Base-by-base conservation (phyloP, 2,113 vertebrate genomes). In the Calonectris borealis region DNA sequence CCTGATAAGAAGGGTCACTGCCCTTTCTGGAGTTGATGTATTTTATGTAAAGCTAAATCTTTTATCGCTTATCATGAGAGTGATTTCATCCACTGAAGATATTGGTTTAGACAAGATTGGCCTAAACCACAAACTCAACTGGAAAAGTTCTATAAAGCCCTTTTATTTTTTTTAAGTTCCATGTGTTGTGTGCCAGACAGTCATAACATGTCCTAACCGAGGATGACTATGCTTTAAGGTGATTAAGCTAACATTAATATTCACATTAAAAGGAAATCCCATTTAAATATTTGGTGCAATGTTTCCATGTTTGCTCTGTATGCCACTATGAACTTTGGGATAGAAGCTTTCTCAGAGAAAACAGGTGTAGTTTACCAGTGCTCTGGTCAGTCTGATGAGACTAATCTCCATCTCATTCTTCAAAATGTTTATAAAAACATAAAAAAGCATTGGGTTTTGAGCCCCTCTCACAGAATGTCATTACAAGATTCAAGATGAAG, bases 41-140 rank as follows among this genome's bases (percentile, higher is more conserved):
- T 78, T 92, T 84, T 86, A 44, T 21, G 25, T 57, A 64, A 83
- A 92, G 16, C 8, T 84, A 11, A n/a, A 7, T 77, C 36, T 93
- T 73, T 78, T 49, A 44, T 22, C 0, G 0, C 7, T 36, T 0
- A 0, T 40, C 15, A 14, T 19, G 11, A 0, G 1, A 27, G 6
- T 36, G 19, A 54, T 77, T 87, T 73, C 3, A 60, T 75, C 32
- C 20, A 25, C 22, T 88, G 42, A 55, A 81, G 31, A 10, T 52
- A 40, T 0, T 75, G 22, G 3, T 69, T 69, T 92, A 65, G 16
- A 36, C 10, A 57, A 51, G 32, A 29, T 5, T 60, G 57, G 18
- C 16, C 70, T 72, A 66, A 86, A 81, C 34, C 11, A 55, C 7
- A 66, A 66, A 54, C 34, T 27, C n/a, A 51, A 11, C 8, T 46